Evolutionary conservation across 2,797 vertebrate genomes (phyloP).

Genomic region (Acanthopagrus latus): DNA sequence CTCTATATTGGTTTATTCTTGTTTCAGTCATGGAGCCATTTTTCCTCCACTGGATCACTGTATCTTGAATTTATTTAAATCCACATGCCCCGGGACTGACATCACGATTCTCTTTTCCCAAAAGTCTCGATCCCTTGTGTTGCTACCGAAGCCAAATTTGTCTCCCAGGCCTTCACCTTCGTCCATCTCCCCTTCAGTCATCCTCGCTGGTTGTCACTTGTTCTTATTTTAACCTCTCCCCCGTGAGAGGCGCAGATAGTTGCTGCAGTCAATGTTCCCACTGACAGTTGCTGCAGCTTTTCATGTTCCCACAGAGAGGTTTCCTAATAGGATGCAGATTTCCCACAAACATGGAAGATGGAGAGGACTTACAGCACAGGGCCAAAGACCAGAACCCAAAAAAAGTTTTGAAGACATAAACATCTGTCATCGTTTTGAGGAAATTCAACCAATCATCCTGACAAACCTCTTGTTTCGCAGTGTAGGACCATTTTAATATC

Average conservation of each 20-base stretch:
- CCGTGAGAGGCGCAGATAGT: slow-evolving; percentile 64
- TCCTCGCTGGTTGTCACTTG: slow-evolving; percentile 47
- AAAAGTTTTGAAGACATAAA: slow-evolving; percentile 31
- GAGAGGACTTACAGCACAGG: slow-evolving; percentile 20
- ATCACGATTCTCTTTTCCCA: slow-evolving; percentile 8
- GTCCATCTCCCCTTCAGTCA: slow-evolving; percentile 30
- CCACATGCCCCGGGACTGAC: neutral
- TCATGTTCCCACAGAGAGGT: slow-evolving; percentile 74
- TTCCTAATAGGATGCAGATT: slow-evolving; percentile 62
- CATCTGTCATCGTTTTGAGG: slow-evolving; percentile 34
- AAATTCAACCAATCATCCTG: slow-evolving; percentile 7
- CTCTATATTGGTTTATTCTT: neutral
- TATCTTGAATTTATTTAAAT: slow-evolving; percentile 23
- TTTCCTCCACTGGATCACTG: neutral
- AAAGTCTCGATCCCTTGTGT: slow-evolving; percentile 26
- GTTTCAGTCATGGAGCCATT: neutral
- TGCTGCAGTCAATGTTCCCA: slow-evolving; percentile 64
- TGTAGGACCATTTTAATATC: neutral
- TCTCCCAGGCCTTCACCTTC: slow-evolving; percentile 60
- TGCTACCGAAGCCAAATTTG: slow-evolving; percentile 42
- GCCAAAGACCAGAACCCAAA: slow-evolving; percentile 35
- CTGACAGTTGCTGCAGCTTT: slow-evolving; percentile 66
- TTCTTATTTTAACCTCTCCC: slow-evolving; percentile 78
- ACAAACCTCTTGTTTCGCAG: neutral
- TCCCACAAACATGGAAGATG: slow-evolving; percentile 64